Percentiles rank a stretch among this genome's conserved stretches.
These are phyloP conservation scores for Rhombomys opimus DNA, from an alignment of 2,113 vertebrate species.

Conservation along the genomic window DNA sequence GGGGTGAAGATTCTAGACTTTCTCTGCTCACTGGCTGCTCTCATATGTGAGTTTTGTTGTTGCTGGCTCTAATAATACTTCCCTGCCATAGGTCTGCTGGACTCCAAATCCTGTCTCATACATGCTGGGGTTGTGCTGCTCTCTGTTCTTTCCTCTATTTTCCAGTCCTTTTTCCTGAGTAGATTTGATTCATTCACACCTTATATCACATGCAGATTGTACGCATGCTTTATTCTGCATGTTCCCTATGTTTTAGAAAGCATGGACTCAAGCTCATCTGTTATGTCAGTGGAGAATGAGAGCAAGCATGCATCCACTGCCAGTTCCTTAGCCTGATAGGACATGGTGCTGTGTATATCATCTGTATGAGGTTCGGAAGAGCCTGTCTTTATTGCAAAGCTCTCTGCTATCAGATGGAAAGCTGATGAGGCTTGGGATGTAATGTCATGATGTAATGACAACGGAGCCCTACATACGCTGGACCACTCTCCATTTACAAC, in stretches of 20 bases:
- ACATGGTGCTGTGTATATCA: not conserved
- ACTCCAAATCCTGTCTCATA: not conserved
- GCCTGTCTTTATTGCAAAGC: not conserved
- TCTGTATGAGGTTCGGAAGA: not conserved
- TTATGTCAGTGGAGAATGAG: not conserved
- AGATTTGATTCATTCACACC: not conserved
- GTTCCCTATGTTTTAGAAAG: not conserved
- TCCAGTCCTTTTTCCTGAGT: not conserved
- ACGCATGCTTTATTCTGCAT: not conserved
- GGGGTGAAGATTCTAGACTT: not conserved
- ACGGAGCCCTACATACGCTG: rapidly evolving
- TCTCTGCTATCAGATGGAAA: not conserved
- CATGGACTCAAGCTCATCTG: not conserved
- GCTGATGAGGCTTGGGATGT: not conserved
- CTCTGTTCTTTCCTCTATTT: not conserved
- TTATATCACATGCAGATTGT: not conserved
- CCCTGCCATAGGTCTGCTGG: not conserved
- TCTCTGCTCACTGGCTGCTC: not conserved
- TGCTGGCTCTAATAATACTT: not conserved
- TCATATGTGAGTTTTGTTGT: not conserved
- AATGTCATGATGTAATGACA: not conserved
- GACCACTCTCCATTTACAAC: not conserved
- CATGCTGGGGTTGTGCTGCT: not conserved
- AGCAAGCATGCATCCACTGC: not conserved
- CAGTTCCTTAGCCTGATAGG: not conserved